phyloP scores from a whole-genome alignment of 2,797 vertebrate species.

The Tiaroga cobitis region DNA sequence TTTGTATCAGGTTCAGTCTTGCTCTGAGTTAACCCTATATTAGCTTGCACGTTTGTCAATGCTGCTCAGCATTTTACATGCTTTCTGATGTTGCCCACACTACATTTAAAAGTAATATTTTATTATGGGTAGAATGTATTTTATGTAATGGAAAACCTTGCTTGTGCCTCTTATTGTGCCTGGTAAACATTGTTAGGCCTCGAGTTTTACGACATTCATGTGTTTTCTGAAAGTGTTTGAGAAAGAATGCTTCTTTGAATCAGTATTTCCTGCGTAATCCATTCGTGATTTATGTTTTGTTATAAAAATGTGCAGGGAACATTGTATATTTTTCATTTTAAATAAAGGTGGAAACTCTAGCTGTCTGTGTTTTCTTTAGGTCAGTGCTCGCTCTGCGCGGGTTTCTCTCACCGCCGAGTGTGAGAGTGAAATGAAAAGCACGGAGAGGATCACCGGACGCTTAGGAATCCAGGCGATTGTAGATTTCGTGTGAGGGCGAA shows the following conservation, averaged over 20 bases:
- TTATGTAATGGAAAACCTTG: background rate
- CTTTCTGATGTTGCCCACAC: background rate
- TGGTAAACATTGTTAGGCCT: background rate
- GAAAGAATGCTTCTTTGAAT: background rate
- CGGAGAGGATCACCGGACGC: background rate
- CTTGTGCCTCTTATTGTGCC: background rate
- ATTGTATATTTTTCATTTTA: slow-evolving; percentile 61
- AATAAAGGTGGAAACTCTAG: slow-evolving; percentile 72
- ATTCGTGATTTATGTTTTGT: slow-evolving; percentile 59
- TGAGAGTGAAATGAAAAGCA: no score
- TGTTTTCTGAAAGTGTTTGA: no score
- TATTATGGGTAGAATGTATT: slow-evolving; percentile 3
- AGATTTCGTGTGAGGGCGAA: no score
- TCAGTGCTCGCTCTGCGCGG: background rate
- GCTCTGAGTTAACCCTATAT: background rate
- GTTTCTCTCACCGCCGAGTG: background rate
- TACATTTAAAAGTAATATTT: slow-evolving; percentile 11
- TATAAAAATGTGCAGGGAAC: slow-evolving; percentile 64
- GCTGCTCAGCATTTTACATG: background rate
- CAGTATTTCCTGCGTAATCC: slow-evolving; percentile 29
- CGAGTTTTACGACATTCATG: background rate
- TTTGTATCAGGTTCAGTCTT: background rate
- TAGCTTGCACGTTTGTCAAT: background rate
- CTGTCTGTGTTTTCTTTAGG: background rate
- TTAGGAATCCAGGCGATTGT: background rate